Conservation (phyloP, 1,140 invertebrate species). For the Hetaerina americana region DNA sequence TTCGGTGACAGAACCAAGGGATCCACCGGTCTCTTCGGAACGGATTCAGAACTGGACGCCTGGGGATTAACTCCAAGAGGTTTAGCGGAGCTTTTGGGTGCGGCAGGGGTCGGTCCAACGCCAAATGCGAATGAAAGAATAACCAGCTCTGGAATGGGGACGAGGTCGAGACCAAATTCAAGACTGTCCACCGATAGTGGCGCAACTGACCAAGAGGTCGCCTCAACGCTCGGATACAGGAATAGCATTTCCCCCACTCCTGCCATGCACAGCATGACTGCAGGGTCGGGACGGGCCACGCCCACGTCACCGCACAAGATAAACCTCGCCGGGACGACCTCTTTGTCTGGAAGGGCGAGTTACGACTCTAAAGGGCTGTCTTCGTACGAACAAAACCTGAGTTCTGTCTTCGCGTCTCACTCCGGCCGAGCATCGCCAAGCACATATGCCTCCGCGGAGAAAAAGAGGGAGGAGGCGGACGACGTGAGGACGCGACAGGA, state of each 20-base stretch:
- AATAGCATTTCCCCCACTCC: not conserved
- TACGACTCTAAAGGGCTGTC: not conserved
- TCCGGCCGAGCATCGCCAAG: not conserved
- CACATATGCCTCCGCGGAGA: not conserved
- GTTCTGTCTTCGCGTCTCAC: too few species aligned
- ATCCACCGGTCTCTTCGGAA: not conserved
- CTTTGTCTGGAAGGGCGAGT: not conserved
- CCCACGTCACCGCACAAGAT: not conserved
- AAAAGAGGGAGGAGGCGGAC: not conserved
- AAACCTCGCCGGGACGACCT: not conserved
- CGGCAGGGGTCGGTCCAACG: not conserved
- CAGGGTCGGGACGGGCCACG: not conserved
- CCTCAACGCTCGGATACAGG: conserved; percentile 29
- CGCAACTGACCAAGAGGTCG: conserved; percentile 36
- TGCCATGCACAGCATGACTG: not conserved
- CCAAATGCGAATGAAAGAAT: not conserved
- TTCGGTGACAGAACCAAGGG: not conserved
- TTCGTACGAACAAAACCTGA: not conserved
- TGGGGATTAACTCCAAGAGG: not conserved
- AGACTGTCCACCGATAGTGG: conserved; percentile 32
- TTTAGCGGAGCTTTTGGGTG: not conserved
- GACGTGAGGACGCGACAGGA: conserved; percentile 41
- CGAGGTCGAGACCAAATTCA: conserved; percentile 39
- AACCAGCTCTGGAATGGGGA: not conserved
- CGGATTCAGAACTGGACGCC: not conserved